Base-by-base conservation (phyloP, 23 tunicate genomes). In the Phallusia fumigata region DNA sequence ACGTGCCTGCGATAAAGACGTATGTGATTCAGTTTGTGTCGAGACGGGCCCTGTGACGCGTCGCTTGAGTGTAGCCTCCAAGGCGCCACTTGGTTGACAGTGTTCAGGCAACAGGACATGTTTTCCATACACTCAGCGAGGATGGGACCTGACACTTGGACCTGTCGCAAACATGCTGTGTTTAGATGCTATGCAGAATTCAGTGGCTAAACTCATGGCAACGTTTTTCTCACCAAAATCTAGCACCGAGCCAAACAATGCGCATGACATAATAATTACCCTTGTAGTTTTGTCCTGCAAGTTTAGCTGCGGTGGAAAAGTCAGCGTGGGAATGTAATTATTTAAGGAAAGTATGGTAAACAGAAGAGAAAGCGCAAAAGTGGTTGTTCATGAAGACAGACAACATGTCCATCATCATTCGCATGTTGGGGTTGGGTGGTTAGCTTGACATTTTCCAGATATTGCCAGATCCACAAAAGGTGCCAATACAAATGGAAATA, bases 1-100 rank as follows among this genome's bases (percentile, higher is more conserved):
- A 58, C 69, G 69, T 58, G 28, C 69, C 69, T 40, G 69, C 69
- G 69, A 58, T 58, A 58, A 58, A 58, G 69, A 58, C 28, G 69
- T 58, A 58, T 58, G 69, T 58, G 69, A 58, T 58, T 58, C 69
- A 58, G 69, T 58, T 58, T 11, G 69, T 58, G 69, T 58, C 69
- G 69, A 58, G 69, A 58, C 69, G 69, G 28, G 28, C 69, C 69
- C 69, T 58, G 69, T 58, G 69, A 58, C 69, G 69, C 69, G 69
- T 58, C 69, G 69, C 69, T 58, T 58, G 69, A 58, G 69, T 58
- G 69, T 13, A 58, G 69, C 69, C 69, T 58, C 69, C 16, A 16
- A 58, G 69, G 69, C 69, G 69, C 69, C 69, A 58, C 69, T 6
- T 22, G 69, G 69, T 58, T 58, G 69, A 58, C 69, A 58, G 69